Evolutionary conservation across 2,797 vertebrate species (phyloP).

Genomic region (Iguana delicatissima): DNA sequence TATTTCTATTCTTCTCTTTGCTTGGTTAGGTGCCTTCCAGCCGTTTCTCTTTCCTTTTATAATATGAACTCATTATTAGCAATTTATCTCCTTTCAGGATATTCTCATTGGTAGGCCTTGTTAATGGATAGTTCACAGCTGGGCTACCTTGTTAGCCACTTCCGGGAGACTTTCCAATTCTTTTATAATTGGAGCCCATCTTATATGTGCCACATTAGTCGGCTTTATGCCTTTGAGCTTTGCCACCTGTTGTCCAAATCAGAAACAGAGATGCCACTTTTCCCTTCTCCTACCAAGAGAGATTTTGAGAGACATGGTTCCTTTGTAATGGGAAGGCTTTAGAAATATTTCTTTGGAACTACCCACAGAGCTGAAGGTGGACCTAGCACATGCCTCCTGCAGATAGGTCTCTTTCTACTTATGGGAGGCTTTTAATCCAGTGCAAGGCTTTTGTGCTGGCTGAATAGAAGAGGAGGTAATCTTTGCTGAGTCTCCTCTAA

Average conservation of each 20-base stretch:
- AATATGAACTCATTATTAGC: constrained; percentile 33
- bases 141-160: not conserved
- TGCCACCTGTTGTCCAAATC: not conserved
- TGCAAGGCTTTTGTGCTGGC: not conserved
- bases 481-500: not conserved
- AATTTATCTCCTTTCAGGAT: constrained; percentile 37
- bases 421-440: not conserved
- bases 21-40: constrained; percentile 32
- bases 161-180: constrained; percentile 11
- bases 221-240: not conserved
- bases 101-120: constrained; percentile 18
- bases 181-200: not conserved
- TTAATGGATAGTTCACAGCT: constrained; percentile 24
- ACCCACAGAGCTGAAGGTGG: not conserved
- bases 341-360: constrained; percentile 8
- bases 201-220: not conserved
- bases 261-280: fast-evolving
- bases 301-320: not conserved
- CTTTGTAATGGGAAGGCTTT: not conserved
- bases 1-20: not conserved
- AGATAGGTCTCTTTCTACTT: not conserved
- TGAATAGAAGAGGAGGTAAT: not conserved
- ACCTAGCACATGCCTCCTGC: not conserved
- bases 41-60: constrained; percentile 35
- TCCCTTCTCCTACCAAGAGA: not conserved